Evolutionary conservation across 2,888 invertebrate species (phyloP).

Genomic region (Prionchulus punctatus): DNA sequence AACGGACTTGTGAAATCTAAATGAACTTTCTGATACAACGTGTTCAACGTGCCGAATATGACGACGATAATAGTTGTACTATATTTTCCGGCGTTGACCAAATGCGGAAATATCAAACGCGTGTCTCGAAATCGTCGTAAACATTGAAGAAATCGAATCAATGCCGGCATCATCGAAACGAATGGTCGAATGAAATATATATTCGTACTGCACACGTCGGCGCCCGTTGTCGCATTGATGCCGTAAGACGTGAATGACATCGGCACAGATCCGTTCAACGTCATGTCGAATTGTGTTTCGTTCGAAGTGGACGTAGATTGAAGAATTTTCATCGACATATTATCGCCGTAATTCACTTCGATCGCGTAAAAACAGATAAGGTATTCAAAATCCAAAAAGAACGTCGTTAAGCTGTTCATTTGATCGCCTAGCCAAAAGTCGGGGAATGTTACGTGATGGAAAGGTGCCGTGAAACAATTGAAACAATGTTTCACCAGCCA

Average conservation of each 20-base stretch:
- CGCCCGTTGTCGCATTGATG: slow-evolving; percentile 25
- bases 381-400: slow-evolving; percentile 82
- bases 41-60: slow-evolving; percentile 44
- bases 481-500: slow-evolving; percentile 2
- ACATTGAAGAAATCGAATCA: slow-evolving; percentile 95
- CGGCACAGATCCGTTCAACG: too few relatives aligned
- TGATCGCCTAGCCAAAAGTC: slow-evolving; percentile 45
- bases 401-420: slow-evolving; percentile 65
- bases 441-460: slow-evolving; percentile 41
- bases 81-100: slow-evolving; percentile 95
- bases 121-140: slow-evolving; percentile 73
- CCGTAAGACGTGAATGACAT: slow-evolving; percentile 7
- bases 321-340: not conserved
- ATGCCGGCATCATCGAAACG: slow-evolving; percentile 81
- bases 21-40: slow-evolving; percentile 12
- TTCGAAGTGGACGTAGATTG: too few relatives aligned
- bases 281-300: too few relatives aligned
- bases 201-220: slow-evolving; percentile 49
- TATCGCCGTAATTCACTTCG: slow-evolving; percentile 31
- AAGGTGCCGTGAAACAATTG: slow-evolving; percentile 31
- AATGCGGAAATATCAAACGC: slow-evolving; percentile 42
- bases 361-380: slow-evolving; percentile 68
- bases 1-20: slow-evolving; percentile 16
- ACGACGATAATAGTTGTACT: slow-evolving; percentile 89
- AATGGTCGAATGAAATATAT: slow-evolving; percentile 61